phyloP scores from a whole-genome alignment of 2,888 invertebrate genomes.

The Scaptomyza parva region DNA sequence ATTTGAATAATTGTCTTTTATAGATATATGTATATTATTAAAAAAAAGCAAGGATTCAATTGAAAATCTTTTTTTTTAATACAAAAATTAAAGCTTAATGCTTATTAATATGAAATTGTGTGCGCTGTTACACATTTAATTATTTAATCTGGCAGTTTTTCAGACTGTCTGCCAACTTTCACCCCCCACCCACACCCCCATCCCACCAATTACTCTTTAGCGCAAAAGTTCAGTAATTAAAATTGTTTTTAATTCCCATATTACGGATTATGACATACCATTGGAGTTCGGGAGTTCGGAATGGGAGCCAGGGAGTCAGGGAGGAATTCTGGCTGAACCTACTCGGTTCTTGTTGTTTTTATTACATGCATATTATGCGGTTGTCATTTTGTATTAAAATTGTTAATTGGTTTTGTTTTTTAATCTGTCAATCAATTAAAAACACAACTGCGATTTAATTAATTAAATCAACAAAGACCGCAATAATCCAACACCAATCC shows the following conservation, averaged over 20 bases:
- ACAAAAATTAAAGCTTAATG: not conserved
- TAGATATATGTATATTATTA: too few species aligned
- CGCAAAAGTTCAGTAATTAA: conserved; percentile 78
- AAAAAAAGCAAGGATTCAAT: too few species aligned
- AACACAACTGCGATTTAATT: conserved; percentile 81
- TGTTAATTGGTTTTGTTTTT: conserved; percentile 83
- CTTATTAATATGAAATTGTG: conserved; percentile 12
- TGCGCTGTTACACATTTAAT: conserved; percentile 16
- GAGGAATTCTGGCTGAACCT: too few species aligned
- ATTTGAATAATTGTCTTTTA: too few species aligned
- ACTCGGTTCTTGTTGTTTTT: conserved; percentile 53
- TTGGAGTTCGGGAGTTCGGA: too few species aligned
- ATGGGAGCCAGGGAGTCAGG: too few species aligned
- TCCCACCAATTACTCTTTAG: conserved; percentile 29
- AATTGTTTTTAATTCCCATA: conserved; percentile 72
- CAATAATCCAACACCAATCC: conserved; percentile 77
- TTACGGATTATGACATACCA: conserved; percentile 80
- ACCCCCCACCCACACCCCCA: conserved; percentile 4
- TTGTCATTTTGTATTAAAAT: conserved; percentile 82
- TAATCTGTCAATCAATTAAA: conserved; percentile 83
- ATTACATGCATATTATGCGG: conserved; percentile 82
- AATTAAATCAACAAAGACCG: conserved; percentile 80
- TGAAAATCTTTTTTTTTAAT: too few species aligned
- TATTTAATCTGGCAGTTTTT: conserved; percentile 29
- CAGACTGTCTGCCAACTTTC: not conserved